Percentiles rank a stretch among this genome's conserved stretches.
phyloP scores from a whole-genome alignment of 2,113 vertebrate genomes.

The Callionymus lyra region DNA sequence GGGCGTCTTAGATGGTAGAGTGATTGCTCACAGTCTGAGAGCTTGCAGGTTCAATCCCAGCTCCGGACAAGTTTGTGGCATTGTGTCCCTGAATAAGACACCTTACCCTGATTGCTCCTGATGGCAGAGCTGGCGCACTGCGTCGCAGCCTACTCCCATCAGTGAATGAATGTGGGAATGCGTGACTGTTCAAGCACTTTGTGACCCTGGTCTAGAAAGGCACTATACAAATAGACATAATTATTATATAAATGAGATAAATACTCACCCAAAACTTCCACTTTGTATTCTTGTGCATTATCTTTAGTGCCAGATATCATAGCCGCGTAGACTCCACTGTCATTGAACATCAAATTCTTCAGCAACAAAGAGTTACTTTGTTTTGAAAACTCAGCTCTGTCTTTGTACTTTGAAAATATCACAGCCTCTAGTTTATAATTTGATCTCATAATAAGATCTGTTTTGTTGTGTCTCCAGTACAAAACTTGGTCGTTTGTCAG shows the following conservation, averaged over 20 bases:
- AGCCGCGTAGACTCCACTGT: constrained; percentile 10
- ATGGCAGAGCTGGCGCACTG: no score
- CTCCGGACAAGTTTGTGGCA: no score
- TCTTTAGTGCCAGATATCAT: accelerated
- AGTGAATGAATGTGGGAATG: no score
- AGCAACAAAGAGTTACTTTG: constrained; percentile 2
- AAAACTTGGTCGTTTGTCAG: accelerated
- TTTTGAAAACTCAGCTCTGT: not conserved
- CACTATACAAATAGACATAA: no score
- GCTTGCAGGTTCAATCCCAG: no score
- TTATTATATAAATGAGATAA: not conserved
- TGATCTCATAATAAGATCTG: not conserved
- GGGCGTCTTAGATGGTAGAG: no score
- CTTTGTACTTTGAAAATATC: accelerated
- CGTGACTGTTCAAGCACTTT: no score
- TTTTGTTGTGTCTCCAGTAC: not conserved
- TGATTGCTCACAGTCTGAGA: no score
- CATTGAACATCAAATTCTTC: not conserved
- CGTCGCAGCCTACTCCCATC: no score
- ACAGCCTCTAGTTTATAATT: accelerated
- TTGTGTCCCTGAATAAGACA: no score
- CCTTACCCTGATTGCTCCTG: no score
- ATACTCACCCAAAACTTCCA: constrained; percentile 9
- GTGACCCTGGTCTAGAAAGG: no score
- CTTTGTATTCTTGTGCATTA: not conserved